phyloP scores from a whole-genome alignment of 2,113 vertebrate genomes.

The Mormyrus iriodes region DNA sequence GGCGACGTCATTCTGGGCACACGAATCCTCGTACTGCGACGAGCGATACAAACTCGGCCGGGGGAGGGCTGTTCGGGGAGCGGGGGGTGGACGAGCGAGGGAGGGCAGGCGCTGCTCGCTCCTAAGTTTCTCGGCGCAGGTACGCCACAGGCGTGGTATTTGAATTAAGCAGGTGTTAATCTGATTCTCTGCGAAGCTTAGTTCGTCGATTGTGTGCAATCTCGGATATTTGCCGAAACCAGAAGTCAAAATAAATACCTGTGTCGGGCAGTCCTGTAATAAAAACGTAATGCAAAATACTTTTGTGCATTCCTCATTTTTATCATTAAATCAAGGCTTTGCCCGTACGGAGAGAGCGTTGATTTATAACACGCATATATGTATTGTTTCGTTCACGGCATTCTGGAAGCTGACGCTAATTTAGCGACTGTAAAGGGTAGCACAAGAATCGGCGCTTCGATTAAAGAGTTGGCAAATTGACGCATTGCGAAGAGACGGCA shows the following conservation, averaged over 20 bases:
- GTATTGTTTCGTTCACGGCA: neutral
- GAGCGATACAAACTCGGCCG: constrained; percentile 56
- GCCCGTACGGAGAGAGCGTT: too few relatives aligned
- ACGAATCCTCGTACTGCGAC: constrained; percentile 64
- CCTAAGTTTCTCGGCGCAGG: constrained; percentile 44
- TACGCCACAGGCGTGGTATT: constrained; percentile 50
- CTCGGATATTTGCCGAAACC: neutral
- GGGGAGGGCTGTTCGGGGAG: constrained; percentile 18
- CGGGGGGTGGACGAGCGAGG: constrained; percentile 9
- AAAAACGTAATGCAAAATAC: neutral
- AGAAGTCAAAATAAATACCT: neutral
- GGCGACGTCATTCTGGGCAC: constrained; percentile 61
- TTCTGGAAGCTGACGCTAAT: neutral
- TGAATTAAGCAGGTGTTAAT: constrained; percentile 32
- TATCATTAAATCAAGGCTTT: neutral
- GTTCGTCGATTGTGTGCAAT: neutral
- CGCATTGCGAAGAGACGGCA: neutral
- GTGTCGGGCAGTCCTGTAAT: neutral
- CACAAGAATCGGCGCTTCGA: neutral
- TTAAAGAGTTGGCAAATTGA: neutral
- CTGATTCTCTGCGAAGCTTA: neutral
- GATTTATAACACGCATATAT: neutral
- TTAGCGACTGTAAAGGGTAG: neutral
- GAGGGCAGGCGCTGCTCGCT: constrained; percentile 7
- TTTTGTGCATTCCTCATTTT: neutral